Base-by-base conservation (phyloP, 2,113 vertebrate species). In the Ceuthmochares aereus region DNA sequence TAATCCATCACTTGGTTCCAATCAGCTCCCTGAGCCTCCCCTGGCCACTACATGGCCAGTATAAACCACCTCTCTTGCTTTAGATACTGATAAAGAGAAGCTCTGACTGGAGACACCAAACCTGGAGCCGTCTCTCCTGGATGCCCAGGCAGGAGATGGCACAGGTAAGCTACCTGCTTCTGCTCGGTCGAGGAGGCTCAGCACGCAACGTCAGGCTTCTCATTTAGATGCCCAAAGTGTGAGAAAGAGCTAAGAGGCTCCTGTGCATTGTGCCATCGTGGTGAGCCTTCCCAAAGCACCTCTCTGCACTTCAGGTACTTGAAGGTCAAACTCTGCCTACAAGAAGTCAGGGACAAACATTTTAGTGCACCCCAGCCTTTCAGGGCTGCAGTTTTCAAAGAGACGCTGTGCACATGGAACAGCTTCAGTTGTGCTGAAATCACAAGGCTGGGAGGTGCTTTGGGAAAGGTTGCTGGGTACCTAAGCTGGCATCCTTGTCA, bases 171-270 rank as follows among this genome's bases (percentile, higher is more conserved):
- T 51, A 23, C 26, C 10, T 6, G 21, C 42, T 72, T 67, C 62
- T 82, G 62, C 67, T 42, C 1, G 4, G 67, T 51, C n/a, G 12
- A 36, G n/a, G n/a, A 56, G 67, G 32, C 74, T 76, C 59, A 27
- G 67, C 42, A 66, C 10, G 43, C 58, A 17, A 21, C 22, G 36
- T 0, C 1, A 6, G 36, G 15, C 40, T 91, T 56, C 58, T 60
- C 72, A 42, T 20, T 63, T 30, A 43, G 60, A 27, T 27, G 49
- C 26, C 52, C 0, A 1, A 34, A 40, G 23, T 40, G 12, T 0
- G 2, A 14, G 4, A 10, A 79, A 52, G 67, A 69, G 40, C 79
- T 1, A 1, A 0, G 0, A 20, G 29, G 40, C 45, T 90, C 63
- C 69, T 10, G 17, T 25, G 32, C 42, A 25, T 30, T 63, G 32